phyloP scores from a whole-genome alignment of 1,140 invertebrate genomes.

The Dysdera silvatica region DNA sequence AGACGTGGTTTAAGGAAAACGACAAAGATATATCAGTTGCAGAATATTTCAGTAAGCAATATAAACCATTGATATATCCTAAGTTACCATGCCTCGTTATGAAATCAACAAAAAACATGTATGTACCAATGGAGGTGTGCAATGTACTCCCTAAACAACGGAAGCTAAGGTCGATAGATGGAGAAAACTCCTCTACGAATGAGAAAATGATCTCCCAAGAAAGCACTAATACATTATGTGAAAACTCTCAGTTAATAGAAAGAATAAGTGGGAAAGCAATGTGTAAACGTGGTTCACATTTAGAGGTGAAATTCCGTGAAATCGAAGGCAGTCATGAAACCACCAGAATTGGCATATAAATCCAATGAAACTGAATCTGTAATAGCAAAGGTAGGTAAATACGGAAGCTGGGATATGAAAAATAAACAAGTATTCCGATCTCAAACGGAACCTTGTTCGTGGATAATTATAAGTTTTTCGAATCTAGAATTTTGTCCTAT shows the following conservation, averaged over 20 bases:
- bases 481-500: not conserved
- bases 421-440: conserved; percentile 5
- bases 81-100: conserved; percentile 40
- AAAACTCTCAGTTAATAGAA: not conserved
- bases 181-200: conserved; percentile 25
- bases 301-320: not conserved
- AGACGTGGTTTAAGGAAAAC: not conserved
- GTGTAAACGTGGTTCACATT: not conserved
- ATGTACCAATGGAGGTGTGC: conserved; percentile 42
- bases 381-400: not conserved
- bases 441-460: not conserved
- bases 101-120: conserved; percentile 31
- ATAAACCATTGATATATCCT: conserved; percentile 32
- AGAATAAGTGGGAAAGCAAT: conserved; percentile 1
- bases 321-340: conserved; percentile 1
- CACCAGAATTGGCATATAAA: conserved; percentile 1
- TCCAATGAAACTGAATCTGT: too few relatives aligned
- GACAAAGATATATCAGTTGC: conserved; percentile 2
- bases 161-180: conserved; percentile 21
- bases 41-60: conserved; percentile 14
- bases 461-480: conserved; percentile 18
- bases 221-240: conserved; percentile 28
- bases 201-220: conserved; percentile 34
- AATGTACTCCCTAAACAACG: conserved; percentile 36
- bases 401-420: conserved; percentile 21